A percentile compares a stretch with the other conserved stretches of the same genome.
These are phyloP conservation scores for Pseudomyrmex gracilis DNA, from an alignment of 1,140 invertebrate genomes.

Conservation along the genomic window DNA sequence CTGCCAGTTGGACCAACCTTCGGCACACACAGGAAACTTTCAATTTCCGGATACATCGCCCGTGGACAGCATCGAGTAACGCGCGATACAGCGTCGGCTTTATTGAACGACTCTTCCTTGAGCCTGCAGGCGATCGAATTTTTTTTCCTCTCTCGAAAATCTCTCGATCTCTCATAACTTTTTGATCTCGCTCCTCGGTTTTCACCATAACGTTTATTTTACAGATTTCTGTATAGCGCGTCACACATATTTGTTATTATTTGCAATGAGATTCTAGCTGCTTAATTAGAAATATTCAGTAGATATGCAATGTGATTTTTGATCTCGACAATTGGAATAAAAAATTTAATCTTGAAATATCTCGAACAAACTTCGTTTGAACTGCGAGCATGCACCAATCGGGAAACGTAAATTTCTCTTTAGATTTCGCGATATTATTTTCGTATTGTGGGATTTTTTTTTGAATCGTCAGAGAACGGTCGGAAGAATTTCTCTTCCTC, in stretches of 20 bases:
- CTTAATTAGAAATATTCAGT: too few relatives aligned
- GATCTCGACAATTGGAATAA: too few relatives aligned
- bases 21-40: conserved; percentile 66
- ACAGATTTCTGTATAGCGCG: neutral
- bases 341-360: too few relatives aligned
- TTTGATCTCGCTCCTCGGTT: conserved; percentile 14
- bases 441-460: neutral
- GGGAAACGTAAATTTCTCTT: neutral
- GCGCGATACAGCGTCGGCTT: conserved; percentile 48
- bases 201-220: conserved; percentile 1
- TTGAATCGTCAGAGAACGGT: neutral
- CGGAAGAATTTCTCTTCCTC: too few relatives aligned
- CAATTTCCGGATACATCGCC: conserved; percentile 72
- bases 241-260: too few relatives aligned
- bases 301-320: too few relatives aligned
- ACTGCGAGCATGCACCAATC: neutral
- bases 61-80: conserved; percentile 38
- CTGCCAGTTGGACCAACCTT: conserved; percentile 22
- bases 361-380: neutral
- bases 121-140: conserved; percentile 29
- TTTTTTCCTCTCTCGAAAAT: conserved; percentile 23
- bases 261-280: too few relatives aligned
- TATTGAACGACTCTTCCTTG: conserved; percentile 44
- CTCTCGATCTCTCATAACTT: conserved; percentile 37
- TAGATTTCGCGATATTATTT: neutral